These are phyloP conservation scores for Hirtodrosophila cameraria DNA, from an alignment of 2,888 invertebrate genomes.

Conservation along the genomic window DNA sequence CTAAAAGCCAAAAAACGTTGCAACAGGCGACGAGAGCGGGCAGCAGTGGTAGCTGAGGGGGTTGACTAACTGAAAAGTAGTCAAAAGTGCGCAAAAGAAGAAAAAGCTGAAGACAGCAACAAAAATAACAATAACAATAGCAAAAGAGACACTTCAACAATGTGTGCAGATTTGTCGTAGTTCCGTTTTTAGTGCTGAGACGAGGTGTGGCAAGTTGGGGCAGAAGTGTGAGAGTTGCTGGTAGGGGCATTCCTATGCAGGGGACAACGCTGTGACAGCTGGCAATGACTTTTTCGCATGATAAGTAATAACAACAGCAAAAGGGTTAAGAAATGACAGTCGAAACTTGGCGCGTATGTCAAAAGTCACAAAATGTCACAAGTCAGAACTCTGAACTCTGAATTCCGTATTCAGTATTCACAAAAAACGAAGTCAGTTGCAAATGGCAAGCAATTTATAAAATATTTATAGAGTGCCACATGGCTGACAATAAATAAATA, in stretches of 20 bases:
- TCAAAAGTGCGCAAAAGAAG: conserved; percentile 56
- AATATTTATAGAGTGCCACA: conserved; percentile 74
- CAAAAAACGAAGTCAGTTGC: conserved; percentile 68
- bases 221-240: background rate
- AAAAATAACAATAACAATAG: conserved; percentile 12
- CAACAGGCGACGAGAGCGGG: background rate
- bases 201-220: background rate
- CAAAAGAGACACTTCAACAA: conserved; percentile 20
- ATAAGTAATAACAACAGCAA: conserved; percentile 53
- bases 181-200: conserved; percentile 25
- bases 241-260: background rate
- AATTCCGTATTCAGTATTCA: too few species aligned
- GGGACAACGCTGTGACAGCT: conserved; percentile 62
- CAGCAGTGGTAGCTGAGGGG: background rate
- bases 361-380: too few species aligned
- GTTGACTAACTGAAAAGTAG: conserved; percentile 40
- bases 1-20: conserved; percentile 72
- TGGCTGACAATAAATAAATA: conserved; percentile 68
- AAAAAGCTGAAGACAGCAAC: conserved; percentile 8
- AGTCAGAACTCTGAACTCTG: too few species aligned
- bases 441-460: conserved; percentile 75
- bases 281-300: conserved; percentile 74
- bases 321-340: conserved; percentile 69
- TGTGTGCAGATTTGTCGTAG: conserved; percentile 46
- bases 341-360: conserved; percentile 57